Base-by-base conservation (phyloP, 2,888 invertebrate genomes). In the Aricia artaxerxes region DNA sequence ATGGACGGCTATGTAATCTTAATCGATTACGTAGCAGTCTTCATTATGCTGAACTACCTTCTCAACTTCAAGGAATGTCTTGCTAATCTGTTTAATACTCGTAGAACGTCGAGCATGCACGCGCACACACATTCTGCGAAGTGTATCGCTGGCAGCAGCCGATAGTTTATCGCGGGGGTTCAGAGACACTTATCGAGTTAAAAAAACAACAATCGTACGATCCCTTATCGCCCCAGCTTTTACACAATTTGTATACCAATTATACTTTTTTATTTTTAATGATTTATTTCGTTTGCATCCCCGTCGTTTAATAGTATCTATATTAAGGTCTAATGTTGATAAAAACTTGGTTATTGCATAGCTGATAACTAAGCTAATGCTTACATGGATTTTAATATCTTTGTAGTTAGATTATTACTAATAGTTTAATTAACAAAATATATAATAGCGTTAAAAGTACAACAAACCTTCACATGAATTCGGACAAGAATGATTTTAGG, bases 111-210 rank as follows among this genome's bases (percentile, higher is more conserved):
- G 24, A 24, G 7, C 7, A 2, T n/a, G 1, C 61, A 61, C 61
- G 24, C 61, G 61, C 64, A 4, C 11, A 0, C 64, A 31, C 9
- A 11, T 64, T 64, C 31, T 31, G 31, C 64, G 64, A 64, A 64
- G 64, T 64, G 64, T 64, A 64, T 24, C 64, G 9, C 44, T 44
- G 53, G 53, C 16, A 11, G 64, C 24, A 11, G 11, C 1, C 31
- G 64, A 64, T 73, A 73, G 73, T 73, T 73, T 73, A 40, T 73
- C 73, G 38, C 72, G 24, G n/a, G 49, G 49, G 72, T 78, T 78
- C 72, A 78, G 49, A 78, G 72, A 40, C 64, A 78, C 78, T 73
- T 78, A 78, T 78, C 78, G 35, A 38, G 38, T 78, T 78, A 57
- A 31, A 64, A 78, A 78, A 64, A 78, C 72, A 78, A 78, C 13